Base-by-base conservation (phyloP, 2,797 vertebrate genomes). In the Otus scops region DNA sequence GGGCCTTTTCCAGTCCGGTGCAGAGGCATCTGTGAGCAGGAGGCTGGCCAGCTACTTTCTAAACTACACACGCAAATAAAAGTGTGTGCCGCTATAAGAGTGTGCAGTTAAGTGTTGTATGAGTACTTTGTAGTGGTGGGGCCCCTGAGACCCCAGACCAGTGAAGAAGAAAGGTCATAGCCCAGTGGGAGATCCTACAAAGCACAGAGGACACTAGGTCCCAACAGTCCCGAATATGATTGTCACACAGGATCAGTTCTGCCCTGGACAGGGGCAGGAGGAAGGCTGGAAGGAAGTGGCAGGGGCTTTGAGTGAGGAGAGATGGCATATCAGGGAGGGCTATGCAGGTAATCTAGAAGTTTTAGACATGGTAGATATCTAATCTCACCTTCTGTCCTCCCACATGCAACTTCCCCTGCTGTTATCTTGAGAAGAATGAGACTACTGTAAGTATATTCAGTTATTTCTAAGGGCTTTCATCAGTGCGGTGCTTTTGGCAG, bases 401-500 rank as follows among this genome's bases (percentile, higher is more conserved):
- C 76, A 59, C 63, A 75, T 38, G 39, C 60, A 65, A 50, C 57
- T 90, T 85, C 43, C 57, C 54, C 67, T 73, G 83, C 23, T 78
- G 47, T 86, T 93, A 23, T 9, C 73, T 57, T 89, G 54, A 79
- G 88, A 88, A 93, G 85, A 92, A 79, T 39, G 43, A 91, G 74
- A 48, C 43, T 70, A 28, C 43, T 48, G 13, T 80, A 57, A 88
- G 57, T 71, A 79, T 30, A 47, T 64, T 57, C 57, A 54, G 38
- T 48, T 69, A 56, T 68, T 82, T 82, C 57, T 43, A 12, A 93
- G 65, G 70, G n/a, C 50, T 92, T 17, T 81, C 60, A 21, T 0
- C 43, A 59, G 47, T 13, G 50, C 28, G 69, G 61, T 86, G 80
- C 63, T 81, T 92, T 76, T 69, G 76, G 83, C 61, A 86, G 50